Evolutionary conservation across 2,113 vertebrate genomes (phyloP), one percentile per base, ranked within the genome.

Genomic region (Hyla sarda): DNA sequence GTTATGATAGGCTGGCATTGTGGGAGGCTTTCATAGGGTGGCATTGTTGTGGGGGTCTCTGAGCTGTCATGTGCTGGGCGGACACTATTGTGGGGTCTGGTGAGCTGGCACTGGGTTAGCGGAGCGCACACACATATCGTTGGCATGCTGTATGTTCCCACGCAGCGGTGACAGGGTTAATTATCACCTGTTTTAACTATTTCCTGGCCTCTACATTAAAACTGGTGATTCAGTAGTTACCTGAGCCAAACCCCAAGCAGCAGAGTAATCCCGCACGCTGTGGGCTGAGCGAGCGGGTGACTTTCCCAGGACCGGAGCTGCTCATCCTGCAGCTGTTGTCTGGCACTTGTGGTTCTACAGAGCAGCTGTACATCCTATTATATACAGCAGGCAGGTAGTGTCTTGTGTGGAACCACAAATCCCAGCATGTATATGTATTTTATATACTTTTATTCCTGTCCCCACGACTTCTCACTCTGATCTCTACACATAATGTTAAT

Each of bases 401-500:
- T n/a, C n/a, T n/a, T n/a, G n/a, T 21, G 45, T 75, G 45, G 14
- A 52, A 52, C 41, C 25, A 74, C 21, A 47, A 48, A 14, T 10
- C 14, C 25, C 25, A 30, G 47, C 14, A 13, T 73, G 21, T 10
- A 8, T 41, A 21, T 72, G 41, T 41, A 8, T 41, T 3, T 41
- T 41, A 41, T 41, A 41, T 41, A 56, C 25, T 19, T 23, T 45
- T 37, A 28, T 9, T 30, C 13, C 25, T 65, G 10, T 4, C 10
- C 25, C 17, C n/a, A n/a, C n/a, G n/a, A n/a, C n/a, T n/a, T n/a
- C n/a, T n/a, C n/a, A n/a, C n/a, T n/a, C 14, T 79, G 77, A 60
- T 21, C 60, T 60, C 41, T 75, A 14, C 54, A 45, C 54, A 1
- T 80, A 80, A 28, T 80, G 10, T 60, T 58, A 60, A 80, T 80